These are phyloP conservation scores for Aelia acuminata DNA, from an alignment of 2,888 invertebrate species.

Conservation along the genomic window DNA sequence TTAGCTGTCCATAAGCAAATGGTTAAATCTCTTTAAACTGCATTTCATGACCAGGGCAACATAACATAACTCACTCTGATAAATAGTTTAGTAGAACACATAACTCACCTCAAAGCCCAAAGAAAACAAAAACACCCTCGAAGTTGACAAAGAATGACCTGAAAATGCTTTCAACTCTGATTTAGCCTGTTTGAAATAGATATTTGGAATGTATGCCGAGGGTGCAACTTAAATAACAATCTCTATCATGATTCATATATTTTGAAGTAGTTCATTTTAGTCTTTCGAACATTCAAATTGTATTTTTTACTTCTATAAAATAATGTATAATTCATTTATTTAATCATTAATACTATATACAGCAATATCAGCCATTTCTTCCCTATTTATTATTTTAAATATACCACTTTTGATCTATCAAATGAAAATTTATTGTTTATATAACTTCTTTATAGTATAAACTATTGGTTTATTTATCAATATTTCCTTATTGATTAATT, in stretches of 20 bases:
- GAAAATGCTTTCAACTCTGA: background rate
- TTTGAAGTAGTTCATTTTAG: background rate
- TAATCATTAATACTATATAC: background rate
- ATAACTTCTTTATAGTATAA: background rate
- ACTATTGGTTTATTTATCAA: background rate
- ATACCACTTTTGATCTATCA: background rate
- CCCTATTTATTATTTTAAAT: background rate
- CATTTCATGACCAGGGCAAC: background rate
- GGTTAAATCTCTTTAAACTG: background rate
- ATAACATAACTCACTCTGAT: background rate
- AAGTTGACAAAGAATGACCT: constrained; percentile 12
- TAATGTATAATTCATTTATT: background rate
- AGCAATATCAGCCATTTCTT: background rate
- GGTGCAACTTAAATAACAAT: constrained; percentile 19
- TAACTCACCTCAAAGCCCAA: background rate
- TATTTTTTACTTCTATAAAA: too few species aligned
- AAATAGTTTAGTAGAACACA: background rate
- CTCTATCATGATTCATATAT: background rate
- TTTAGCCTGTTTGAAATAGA: background rate
- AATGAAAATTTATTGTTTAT: background rate
- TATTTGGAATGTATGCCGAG: background rate
- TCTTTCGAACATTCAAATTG: background rate
- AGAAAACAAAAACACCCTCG: background rate
- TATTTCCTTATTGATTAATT: too few species aligned
- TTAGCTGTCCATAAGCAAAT: too few species aligned